phyloP scores from a whole-genome alignment of 2,113 vertebrate genomes.

The Rhadina sibilatrix region DNA sequence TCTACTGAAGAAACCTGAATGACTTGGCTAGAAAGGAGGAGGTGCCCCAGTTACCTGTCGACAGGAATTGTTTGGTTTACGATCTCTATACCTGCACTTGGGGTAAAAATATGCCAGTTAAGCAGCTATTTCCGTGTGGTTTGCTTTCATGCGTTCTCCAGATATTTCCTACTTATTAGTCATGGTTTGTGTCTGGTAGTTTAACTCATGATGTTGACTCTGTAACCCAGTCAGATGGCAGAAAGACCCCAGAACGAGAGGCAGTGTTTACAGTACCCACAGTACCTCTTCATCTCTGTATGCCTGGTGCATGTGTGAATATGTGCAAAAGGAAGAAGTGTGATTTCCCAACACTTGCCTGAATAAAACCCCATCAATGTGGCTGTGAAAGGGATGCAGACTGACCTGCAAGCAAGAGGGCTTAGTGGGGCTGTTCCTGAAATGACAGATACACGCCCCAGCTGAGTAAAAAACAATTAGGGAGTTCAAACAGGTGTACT shows the following conservation, averaged over 20 bases:
- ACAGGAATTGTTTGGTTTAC: not conserved
- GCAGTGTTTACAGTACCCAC: not conserved
- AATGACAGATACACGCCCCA: not conserved
- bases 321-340: not conserved
- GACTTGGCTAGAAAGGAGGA: not conserved
- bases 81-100: not conserved
- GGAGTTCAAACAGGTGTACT: not conserved
- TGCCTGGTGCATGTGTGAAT: not conserved
- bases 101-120: not conserved
- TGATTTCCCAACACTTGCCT: not conserved
- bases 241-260: not conserved
- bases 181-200: not conserved
- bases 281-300: not conserved
- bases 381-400: not conserved
- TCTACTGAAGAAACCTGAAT: not conserved
- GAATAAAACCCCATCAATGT: not conserved
- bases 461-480: not conserved
- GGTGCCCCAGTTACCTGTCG: not conserved
- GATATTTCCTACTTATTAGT: slow-evolving; percentile 29
- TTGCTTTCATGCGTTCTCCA: slow-evolving; percentile 12
- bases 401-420: not conserved
- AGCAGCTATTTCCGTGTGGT: not conserved
- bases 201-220: not conserved
- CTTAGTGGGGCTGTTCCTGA: not conserved
- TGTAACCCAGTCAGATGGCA: not conserved